A percentile compares a stretch with the other conserved stretches of the same genome.
Conservation (phyloP, 1,140 invertebrate genomes). For the Atta cephalotes region DNA sequence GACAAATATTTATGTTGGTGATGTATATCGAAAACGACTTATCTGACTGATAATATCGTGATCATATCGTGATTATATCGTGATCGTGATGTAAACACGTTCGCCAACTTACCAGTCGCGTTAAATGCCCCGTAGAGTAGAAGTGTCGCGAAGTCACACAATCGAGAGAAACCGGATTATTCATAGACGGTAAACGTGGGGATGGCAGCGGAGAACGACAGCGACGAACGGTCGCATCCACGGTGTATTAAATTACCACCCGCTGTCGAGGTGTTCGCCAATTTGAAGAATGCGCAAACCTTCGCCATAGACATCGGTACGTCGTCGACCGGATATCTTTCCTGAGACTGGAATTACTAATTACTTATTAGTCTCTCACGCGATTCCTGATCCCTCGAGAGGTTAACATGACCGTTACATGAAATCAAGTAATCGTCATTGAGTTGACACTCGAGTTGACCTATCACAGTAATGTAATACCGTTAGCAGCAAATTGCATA, state of each 20-base stretch:
- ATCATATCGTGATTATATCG: constrained; percentile 29
- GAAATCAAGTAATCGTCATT: not conserved
- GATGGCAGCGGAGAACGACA: constrained; percentile 79
- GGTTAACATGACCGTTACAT: not conserved
- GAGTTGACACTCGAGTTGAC: not conserved
- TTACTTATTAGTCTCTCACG: no score
- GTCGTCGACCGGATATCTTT: constrained; percentile 34
- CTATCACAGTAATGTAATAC: not conserved
- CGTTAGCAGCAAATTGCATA: not conserved
- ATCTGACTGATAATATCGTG: constrained; percentile 14
- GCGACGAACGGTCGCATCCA: constrained; percentile 78
- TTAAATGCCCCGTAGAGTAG: constrained; percentile 1
- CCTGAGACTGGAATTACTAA: no score
- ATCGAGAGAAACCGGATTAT: not conserved
- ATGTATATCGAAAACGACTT: not conserved
- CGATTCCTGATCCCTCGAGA: not conserved
- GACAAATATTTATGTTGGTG: not conserved
- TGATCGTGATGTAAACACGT: constrained; percentile 24
- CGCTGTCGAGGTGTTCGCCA: constrained; percentile 88
- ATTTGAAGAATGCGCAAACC: constrained; percentile 90
- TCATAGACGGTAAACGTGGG: constrained; percentile 40
- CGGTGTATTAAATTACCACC: constrained; percentile 86
- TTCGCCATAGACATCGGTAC: constrained; percentile 92
- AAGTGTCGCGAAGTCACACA: not conserved
- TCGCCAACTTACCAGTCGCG: constrained; percentile 7